Conservation (phyloP, 2,113 vertebrate species). For the Azemiops feae region DNA sequence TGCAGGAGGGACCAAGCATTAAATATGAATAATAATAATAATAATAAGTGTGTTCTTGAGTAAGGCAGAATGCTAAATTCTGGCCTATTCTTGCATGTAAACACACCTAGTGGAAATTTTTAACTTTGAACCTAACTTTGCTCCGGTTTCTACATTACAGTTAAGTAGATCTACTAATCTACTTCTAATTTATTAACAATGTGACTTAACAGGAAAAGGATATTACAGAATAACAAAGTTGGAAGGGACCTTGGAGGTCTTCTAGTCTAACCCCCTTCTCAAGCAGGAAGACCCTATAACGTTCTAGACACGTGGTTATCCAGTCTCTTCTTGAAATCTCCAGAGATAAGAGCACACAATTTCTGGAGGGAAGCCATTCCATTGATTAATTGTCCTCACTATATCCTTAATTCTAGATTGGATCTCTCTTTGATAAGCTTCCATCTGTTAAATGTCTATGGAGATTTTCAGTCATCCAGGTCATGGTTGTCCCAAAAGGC, state of each 20-base stretch:
- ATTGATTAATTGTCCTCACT: neutral
- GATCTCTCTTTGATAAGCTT: neutral
- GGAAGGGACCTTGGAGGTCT: neutral
- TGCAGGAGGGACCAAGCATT: neutral
- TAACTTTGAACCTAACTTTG: neutral
- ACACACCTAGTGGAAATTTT: neutral
- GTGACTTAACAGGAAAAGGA: neutral
- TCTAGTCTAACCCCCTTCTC: too few relatives aligned
- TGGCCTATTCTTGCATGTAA: neutral
- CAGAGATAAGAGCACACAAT: neutral
- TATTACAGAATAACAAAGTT: neutral
- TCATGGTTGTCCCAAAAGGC: neutral
- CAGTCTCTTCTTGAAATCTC: neutral
- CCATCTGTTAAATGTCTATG: neutral
- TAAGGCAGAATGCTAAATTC: neutral
- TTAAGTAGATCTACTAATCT: neutral
- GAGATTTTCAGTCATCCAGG: neutral
- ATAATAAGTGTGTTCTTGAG: neutral
- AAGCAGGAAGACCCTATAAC: too few relatives aligned
- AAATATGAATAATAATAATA: neutral
- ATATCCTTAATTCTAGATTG: neutral
- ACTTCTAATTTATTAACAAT: neutral
- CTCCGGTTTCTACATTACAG: neutral
- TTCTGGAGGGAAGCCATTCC: neutral
- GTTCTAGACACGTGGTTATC: neutral